phyloP scores from a whole-genome alignment of 2,888 invertebrate species.

The Lobophora halterata region DNA sequence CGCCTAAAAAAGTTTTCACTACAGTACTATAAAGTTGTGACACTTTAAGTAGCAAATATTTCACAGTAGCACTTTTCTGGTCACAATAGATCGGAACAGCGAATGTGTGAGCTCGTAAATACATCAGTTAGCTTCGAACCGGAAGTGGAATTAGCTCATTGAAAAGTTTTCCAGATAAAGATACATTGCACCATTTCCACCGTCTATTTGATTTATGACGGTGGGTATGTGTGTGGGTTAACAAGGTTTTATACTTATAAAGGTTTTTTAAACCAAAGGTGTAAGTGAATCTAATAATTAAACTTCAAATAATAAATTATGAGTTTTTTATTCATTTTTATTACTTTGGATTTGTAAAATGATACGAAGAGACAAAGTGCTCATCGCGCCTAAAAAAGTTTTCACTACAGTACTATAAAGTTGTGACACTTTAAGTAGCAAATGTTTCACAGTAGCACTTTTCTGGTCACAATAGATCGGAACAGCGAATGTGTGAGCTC shows the following conservation, averaged over 20 bases:
- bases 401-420: too few species aligned
- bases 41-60: conserved; percentile 2
- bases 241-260: too few species aligned
- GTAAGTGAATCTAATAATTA: too few species aligned
- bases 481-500: conserved; percentile 24
- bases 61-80: conserved; percentile 18
- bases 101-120: conserved; percentile 29
- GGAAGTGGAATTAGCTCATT: conserved; percentile 24
- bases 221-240: background rate
- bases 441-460: conserved; percentile 21
- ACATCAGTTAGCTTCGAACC: conserved; percentile 23
- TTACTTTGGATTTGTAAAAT: too few species aligned
- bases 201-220: too few species aligned
- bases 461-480: conserved; percentile 20
- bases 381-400: too few species aligned
- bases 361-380: too few species aligned
- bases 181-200: conserved; percentile 2
- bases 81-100: conserved; percentile 23
- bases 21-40: too few species aligned
- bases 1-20: background rate
- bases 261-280: too few species aligned
- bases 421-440: too few species aligned
- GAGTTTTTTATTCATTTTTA: too few species aligned
- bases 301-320: too few species aligned
- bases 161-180: conserved; percentile 14